A percentile compares a stretch with the other conserved stretches of the same genome.
Evolutionary conservation across 2,797 vertebrate species (phyloP).

Genomic region (Cercopithecus neglectus): DNA sequence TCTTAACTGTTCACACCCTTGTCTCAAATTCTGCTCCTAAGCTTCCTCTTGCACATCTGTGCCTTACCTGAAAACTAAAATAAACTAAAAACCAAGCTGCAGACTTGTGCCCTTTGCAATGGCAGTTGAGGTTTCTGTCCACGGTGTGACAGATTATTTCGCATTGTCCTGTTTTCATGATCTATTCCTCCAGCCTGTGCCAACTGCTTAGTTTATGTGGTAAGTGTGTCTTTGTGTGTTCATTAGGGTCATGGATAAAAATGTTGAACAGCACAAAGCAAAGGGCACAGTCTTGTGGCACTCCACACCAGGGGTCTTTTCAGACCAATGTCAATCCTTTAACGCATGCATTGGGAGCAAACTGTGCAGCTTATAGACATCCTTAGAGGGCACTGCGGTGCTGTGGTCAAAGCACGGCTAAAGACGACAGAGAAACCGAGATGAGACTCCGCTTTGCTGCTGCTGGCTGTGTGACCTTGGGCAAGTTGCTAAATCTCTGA

Average conservation of each 20-base stretch:
- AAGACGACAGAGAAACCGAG: neutral
- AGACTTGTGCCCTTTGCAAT: neutral
- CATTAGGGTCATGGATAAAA: neutral
- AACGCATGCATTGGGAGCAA: neutral
- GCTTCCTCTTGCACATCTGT: rapidly evolving
- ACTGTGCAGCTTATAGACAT: rapidly evolving
- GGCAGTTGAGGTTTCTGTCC: neutral
- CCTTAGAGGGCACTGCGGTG: neutral
- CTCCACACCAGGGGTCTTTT: neutral
- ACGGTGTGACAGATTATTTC: rapidly evolving
- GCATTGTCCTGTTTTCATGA: rapidly evolving
- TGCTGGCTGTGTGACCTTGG: neutral
- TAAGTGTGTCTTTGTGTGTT: neutral
- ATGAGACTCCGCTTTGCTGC: neutral
- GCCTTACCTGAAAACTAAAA: neutral
- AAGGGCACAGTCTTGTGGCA: neutral
- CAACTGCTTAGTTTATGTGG: neutral
- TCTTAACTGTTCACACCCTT: rapidly evolving
- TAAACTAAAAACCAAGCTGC: neutral
- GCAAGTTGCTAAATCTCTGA: neutral
- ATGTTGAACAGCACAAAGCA: neutral
- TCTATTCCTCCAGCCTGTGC: neutral
- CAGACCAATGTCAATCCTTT: too few species aligned
- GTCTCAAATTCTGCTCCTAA: rapidly evolving
- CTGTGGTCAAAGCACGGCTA: neutral